Conservation (phyloP, 2,888 invertebrate genomes). For the Taphrorychus bicolor region DNA sequence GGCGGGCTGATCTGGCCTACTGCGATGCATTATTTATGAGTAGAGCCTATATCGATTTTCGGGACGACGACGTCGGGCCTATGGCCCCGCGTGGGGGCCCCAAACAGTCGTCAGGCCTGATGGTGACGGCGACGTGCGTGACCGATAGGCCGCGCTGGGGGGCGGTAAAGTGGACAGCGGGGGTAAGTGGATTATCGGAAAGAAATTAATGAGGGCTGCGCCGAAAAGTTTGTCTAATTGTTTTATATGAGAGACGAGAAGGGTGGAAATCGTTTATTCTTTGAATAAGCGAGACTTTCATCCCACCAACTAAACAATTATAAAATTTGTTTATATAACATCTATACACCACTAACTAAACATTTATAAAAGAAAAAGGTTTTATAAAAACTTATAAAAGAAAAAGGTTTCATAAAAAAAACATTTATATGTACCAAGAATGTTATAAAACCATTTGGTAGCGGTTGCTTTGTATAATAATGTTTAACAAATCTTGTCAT, state of each 20-base stretch:
- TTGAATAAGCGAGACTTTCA: too few relatives aligned
- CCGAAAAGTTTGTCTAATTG: not conserved
- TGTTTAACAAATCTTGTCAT: too few relatives aligned
- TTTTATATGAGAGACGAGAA: not conserved
- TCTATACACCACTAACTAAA: too few relatives aligned
- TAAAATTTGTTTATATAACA: too few relatives aligned
- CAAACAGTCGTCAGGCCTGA: conserved; percentile 22
- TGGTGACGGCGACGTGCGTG: conserved; percentile 36
- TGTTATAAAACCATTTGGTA: too few relatives aligned
- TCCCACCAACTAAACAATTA: not conserved
- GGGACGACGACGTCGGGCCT: conserved; percentile 29
- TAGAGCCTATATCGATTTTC: conserved; percentile 50
- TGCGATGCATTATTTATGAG: conserved; percentile 53
- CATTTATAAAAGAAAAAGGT: too few relatives aligned
- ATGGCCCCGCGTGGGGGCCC: conserved; percentile 27
- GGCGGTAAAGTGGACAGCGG: conserved; percentile 36
- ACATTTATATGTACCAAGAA: too few relatives aligned
- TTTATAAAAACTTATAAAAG: too few relatives aligned
- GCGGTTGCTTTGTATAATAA: too few relatives aligned
- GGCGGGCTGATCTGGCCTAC: conserved; percentile 39
- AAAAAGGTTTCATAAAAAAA: too few relatives aligned
- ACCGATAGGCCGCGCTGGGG: conserved; percentile 32
- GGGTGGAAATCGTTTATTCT: not conserved
- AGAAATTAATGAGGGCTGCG: conserved; percentile 24
- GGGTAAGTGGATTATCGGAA: conserved; percentile 35